These are phyloP conservation scores for Clarias laeviceps DNA, from an alignment of 2,797 vertebrate genomes.

Conservation along the genomic window DNA sequence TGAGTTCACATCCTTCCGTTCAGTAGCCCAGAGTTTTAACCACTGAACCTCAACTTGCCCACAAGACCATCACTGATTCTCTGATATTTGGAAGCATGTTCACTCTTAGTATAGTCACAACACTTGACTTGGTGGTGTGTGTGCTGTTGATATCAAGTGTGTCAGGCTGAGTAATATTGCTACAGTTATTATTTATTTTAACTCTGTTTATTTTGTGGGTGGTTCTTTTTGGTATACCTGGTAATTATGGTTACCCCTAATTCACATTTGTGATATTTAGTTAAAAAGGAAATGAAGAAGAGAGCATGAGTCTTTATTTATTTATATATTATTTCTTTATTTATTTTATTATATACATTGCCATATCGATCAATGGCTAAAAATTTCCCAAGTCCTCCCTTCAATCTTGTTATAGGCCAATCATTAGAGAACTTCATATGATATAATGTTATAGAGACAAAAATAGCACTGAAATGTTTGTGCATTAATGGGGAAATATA, in stretches of 20 bases:
- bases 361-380: neutral
- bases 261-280: neutral
- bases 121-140: neutral
- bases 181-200: neutral
- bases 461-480: neutral
- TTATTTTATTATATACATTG: neutral
- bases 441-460: neutral
- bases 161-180: neutral
- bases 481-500: neutral
- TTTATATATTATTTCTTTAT: no score
- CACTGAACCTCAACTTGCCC: slow-evolving; percentile 3
- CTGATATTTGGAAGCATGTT: neutral
- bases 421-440: neutral
- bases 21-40: neutral
- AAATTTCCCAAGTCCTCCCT: neutral
- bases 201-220: neutral
- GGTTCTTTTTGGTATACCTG: neutral
- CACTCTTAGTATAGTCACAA: neutral
- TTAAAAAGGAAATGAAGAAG: neutral
- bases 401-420: neutral
- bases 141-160: neutral
- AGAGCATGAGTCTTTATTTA: neutral
- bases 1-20: neutral
- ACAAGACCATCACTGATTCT: neutral
- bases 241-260: neutral